Evolutionary conservation across 2,888 invertebrate species (phyloP).

Genomic region (Chymomyza procnemis): DNA sequence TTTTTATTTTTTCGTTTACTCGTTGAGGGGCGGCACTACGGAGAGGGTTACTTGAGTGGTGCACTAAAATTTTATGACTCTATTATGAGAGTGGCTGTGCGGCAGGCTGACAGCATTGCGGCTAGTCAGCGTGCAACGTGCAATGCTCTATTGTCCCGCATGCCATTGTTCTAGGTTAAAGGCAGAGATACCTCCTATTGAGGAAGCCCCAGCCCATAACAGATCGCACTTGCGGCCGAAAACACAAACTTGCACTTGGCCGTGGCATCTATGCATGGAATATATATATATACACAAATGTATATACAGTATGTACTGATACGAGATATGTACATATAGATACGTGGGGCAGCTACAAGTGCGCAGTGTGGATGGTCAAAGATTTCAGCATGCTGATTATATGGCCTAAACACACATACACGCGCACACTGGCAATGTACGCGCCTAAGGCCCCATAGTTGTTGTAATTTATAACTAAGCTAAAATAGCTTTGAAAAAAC

Average conservation of each 20-base stretch:
- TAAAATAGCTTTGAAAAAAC: conserved; percentile 12
- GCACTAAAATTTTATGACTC: conserved; percentile 72
- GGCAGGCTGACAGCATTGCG: not conserved
- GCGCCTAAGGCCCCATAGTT: conserved; percentile 42
- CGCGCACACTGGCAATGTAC: not conserved
- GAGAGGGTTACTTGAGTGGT: conserved; percentile 39
- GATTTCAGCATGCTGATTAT: conserved; percentile 66
- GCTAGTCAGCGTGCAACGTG: conserved; percentile 1
- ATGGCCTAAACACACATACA: conserved; percentile 44
- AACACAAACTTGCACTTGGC: conserved; percentile 41
- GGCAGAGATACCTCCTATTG: not conserved
- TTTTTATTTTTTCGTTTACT: too few species aligned
- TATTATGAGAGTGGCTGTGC: conserved; percentile 62
- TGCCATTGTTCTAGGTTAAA: conserved; percentile 56
- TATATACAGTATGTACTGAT: not conserved
- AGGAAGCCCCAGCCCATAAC: not conserved
- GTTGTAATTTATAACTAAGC: conserved; percentile 67
- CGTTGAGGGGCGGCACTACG: conserved; percentile 29
- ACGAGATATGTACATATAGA: not conserved
- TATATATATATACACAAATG: not conserved
- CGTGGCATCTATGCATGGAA: not conserved
- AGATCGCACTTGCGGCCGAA: not conserved
- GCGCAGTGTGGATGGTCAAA: conserved; percentile 55
- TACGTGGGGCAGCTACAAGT: conserved; percentile 37
- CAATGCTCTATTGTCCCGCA: conserved; percentile 47